phyloP scores from a whole-genome alignment of 2,797 vertebrate species.

The Fundulus diaphanus region DNA sequence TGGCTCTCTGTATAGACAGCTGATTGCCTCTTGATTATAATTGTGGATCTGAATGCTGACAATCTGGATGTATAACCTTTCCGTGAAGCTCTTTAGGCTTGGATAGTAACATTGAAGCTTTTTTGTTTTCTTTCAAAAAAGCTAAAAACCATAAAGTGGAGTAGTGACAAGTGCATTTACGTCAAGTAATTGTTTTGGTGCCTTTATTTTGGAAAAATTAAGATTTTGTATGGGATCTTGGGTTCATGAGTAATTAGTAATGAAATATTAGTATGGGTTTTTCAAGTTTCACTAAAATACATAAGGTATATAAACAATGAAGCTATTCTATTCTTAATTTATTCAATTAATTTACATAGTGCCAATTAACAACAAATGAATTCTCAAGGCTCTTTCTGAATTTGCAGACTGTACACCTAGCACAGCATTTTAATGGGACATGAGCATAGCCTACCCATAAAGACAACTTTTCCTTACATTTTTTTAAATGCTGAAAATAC shows the following conservation, averaged over 20 bases:
- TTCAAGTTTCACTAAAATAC: not conserved
- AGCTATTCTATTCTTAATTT: not conserved
- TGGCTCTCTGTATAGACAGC: not conserved
- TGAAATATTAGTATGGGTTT: too few relatives aligned
- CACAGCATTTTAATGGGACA: too few relatives aligned
- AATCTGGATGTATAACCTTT: not conserved
- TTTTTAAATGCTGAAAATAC: too few relatives aligned
- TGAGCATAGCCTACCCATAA: too few relatives aligned
- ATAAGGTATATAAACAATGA: not conserved
- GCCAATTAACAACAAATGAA: not conserved
- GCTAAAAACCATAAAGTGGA: not conserved
- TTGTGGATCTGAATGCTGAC: not conserved
- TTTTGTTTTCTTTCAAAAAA: conserved; percentile 3
- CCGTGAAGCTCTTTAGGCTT: not conserved
- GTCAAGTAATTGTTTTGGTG: not conserved
- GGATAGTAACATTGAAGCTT: not conserved
- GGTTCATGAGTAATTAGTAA: not conserved
- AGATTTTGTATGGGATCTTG: not conserved
- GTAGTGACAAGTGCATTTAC: not conserved
- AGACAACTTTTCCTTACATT: too few relatives aligned
- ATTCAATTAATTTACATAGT: not conserved
- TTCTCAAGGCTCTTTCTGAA: not conserved
- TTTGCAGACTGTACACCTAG: too few relatives aligned
- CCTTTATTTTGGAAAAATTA: not conserved
- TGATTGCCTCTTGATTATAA: conserved; percentile 7